These are phyloP conservation scores for Clarias gariepinus DNA, from an alignment of 2,113 vertebrate species.

Conservation along the genomic window DNA sequence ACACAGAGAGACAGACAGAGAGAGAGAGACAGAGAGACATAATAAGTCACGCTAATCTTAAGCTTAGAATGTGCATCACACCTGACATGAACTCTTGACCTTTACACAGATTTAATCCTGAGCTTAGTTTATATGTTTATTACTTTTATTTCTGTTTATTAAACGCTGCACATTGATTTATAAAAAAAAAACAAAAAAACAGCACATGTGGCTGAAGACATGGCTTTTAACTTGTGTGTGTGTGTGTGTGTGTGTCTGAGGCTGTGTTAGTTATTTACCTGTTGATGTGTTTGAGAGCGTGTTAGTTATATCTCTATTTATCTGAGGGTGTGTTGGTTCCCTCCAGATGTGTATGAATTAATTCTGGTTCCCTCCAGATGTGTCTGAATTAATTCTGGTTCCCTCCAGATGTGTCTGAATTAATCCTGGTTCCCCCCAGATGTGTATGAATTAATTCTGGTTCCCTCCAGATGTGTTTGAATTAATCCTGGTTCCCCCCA, in stretches of 20 bases:
- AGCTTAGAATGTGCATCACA: background rate
- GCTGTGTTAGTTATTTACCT: slow-evolving; percentile 57
- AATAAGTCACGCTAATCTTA: background rate
- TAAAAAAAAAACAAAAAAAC: background rate
- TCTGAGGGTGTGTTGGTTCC: background rate
- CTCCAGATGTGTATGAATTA: too few species aligned
- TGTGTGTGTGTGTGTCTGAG: background rate
- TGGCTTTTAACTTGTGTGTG: background rate
- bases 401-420: too few species aligned
- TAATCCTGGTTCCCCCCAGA: too few species aligned
- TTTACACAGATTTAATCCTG: background rate
- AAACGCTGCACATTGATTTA: background rate
- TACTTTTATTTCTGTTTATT: background rate
- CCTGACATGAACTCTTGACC: background rate
- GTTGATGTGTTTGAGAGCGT: slow-evolving; percentile 64
- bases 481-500: too few species aligned
- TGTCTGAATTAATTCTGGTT: too few species aligned
- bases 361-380: too few species aligned
- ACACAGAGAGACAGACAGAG: too few species aligned
- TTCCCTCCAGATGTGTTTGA: too few species aligned
- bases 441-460: too few species aligned
- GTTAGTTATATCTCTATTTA: background rate
- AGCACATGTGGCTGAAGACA: background rate
- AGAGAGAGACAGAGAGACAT: background rate
- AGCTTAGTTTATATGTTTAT: background rate